Base-by-base conservation (phyloP, 1,140 invertebrate genomes). In the Lordiphosa clarofinis region DNA sequence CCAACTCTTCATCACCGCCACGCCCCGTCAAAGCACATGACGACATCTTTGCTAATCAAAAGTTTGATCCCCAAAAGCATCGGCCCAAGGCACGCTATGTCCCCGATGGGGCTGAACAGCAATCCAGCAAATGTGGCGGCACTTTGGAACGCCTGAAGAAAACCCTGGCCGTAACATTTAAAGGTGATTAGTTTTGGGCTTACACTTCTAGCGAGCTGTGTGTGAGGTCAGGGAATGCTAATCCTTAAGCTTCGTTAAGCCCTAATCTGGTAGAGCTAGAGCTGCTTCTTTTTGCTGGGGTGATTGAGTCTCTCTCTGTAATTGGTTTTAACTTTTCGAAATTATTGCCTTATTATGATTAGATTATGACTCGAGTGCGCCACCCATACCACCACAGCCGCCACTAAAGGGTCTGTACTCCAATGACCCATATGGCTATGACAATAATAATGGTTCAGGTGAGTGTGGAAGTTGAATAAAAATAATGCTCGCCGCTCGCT, bases 1-100 rank as follows among this genome's bases (percentile, higher is more conserved):
- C 86, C 55, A 82, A 57, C 19, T 87, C 86, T 8, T 68, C 66
- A 0, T 88, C 86, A 1, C 86, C 86, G 2, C 66, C 56, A 0
- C 58, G 84, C 5, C 73, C 73, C 4, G 42, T 50, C 8, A 86
- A 65, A 31, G 87, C 89, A 36, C 3, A 58, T 11, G 87, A 78
- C 10, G 92, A 94, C 66, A 76, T 91, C n/a, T 93, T 94, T 59
- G 91, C 91, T 55, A 92, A 93, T 74, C 93, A 94, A 89, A 89
- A 90, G 33, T 95, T 94, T 76, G 93, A 96, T 88, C 94, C 94
- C 1, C 91, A 91, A 39, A 92, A 93, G 42, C 94, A 96, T 87
- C 91, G 92, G 19, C 95, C 95, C 9, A 92, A 92, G 59, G 94
- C 92, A 69, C 92, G 95, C 21, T 96, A 96, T 79, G 93, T 94